Conservation (phyloP, 1,140 invertebrate genomes). For the Octopus bimaculoides region DNA sequence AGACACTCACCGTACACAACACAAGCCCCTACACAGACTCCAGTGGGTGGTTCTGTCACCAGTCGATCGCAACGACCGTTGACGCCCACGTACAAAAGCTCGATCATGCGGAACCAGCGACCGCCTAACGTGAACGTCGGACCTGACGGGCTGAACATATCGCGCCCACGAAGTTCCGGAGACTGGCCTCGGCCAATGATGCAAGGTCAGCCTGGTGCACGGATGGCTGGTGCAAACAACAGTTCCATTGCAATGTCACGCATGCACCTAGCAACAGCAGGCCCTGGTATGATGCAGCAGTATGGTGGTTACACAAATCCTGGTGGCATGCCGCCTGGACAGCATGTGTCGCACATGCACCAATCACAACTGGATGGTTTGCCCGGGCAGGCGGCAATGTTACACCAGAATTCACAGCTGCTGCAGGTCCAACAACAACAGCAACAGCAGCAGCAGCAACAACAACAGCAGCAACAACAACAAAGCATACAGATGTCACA, state of each 20-base stretch:
- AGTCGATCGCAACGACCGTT: constrained; percentile 25
- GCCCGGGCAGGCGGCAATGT: constrained; percentile 18
- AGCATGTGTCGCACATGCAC: constrained; percentile 22
- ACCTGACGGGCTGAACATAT: constrained; percentile 58
- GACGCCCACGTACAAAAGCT: constrained; percentile 46
- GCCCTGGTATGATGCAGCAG: constrained; percentile 37
- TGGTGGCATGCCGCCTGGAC: constrained; percentile 25
- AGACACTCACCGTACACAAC: constrained; percentile 18
- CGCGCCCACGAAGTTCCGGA: constrained; percentile 39
- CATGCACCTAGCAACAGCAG: constrained; percentile 25
- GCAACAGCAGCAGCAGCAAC: constrained; percentile 1
- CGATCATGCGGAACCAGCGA: constrained; percentile 54
- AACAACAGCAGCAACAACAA: constrained; percentile 35
- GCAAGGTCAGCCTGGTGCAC: not conserved
- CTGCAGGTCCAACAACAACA: not conserved
- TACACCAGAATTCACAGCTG: constrained; percentile 22
- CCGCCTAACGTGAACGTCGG: constrained; percentile 59
- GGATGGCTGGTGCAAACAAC: constrained; percentile 35
- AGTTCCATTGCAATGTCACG: constrained; percentile 22
- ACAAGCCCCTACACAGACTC: constrained; percentile 15
- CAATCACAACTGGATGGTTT: constrained; percentile 18
- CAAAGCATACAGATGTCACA: constrained; percentile 46
- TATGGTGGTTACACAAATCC: constrained; percentile 31
- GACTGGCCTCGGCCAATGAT: constrained; percentile 19
- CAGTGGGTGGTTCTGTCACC: constrained; percentile 14